Evolutionary conservation across 2,113 vertebrate species (phyloP).

Genomic region (Rattus rattus): DNA sequence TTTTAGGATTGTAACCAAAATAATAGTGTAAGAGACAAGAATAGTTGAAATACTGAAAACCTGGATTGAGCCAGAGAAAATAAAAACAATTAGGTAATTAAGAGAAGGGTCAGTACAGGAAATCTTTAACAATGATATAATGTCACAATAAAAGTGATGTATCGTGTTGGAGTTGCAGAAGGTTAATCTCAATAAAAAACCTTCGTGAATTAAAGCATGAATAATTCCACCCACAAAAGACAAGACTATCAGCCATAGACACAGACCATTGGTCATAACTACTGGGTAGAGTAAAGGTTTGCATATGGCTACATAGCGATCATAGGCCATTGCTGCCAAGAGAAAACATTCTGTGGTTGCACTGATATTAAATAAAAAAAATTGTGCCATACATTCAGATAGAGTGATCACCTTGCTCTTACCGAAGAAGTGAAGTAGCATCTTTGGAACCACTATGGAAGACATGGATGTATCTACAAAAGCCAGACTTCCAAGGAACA

Average conservation of each 20-base stretch:
- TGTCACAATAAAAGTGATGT: slow-evolving; percentile 71
- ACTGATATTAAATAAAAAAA: slow-evolving; percentile 20
- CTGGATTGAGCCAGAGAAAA: slow-evolving; percentile 55
- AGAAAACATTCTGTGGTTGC: slow-evolving; percentile 72
- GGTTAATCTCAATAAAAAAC: slow-evolving; percentile 74
- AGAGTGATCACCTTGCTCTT: slow-evolving; percentile 22
- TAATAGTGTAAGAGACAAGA: slow-evolving; percentile 49
- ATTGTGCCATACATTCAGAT: slow-evolving; percentile 17
- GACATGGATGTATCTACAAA: slow-evolving; percentile 2
- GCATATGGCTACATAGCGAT: slow-evolving; percentile 67
- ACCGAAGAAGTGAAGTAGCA: background rate
- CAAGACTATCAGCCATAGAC: background rate
- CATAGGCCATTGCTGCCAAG: slow-evolving; percentile 68
- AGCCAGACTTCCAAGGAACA: background rate
- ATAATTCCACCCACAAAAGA: slow-evolving; percentile 73
- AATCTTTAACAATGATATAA: slow-evolving; percentile 66
- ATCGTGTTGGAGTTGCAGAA: slow-evolving; percentile 66
- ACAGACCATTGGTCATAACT: slow-evolving; percentile 53
- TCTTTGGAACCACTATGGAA: background rate
- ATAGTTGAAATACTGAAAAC: slow-evolving; percentile 52
- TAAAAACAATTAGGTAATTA: slow-evolving; percentile 65
- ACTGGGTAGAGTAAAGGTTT: slow-evolving; percentile 61
- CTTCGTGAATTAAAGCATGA: slow-evolving; percentile 63
- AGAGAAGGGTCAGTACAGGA: slow-evolving; percentile 59
- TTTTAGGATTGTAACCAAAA: slow-evolving; percentile 45